Evolutionary conservation across 2,888 invertebrate species (phyloP), one percentile per base, ranked within the genome.

Genomic region (Meteorus cinctellus): DNA sequence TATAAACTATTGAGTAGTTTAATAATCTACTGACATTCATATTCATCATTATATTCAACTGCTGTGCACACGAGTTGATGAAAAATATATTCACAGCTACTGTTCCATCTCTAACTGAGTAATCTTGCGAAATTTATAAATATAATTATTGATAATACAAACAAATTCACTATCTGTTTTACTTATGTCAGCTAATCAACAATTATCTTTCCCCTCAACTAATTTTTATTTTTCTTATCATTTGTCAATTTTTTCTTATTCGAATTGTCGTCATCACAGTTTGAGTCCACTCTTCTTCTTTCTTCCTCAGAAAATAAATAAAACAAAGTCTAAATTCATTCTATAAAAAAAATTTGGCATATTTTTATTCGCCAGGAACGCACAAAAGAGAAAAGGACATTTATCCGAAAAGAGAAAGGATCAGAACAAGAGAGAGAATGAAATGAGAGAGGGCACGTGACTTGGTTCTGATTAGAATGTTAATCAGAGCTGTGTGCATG

Each of bases 401-500:
- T 19, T 10, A 19, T 19, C 19, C n/a, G 10, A 31, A n/a, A 27
- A 63, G 48, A 34, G 14, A 65, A 66, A 34, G 48, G 48, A 51
- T 5, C 16, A 14, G 48, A 66, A 29, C 34, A 41, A 72, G n/a
- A 66, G 73, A 66, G 34, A 65, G 24, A 66, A 31, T 62, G 34
- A 80, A 75, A 60, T 48, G 66, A 60, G 62, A 55, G 8, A 55
- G 79, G 84, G 84, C 88, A 88, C 88, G 88, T 87, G 88, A 85
- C 87, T 85, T 75, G 80, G 77, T 72, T 19, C 82, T 87, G 87
- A 88, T 88, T 87, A 88, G 87, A 88, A 88, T 87, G 87, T 88
- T 88, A 87, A 88, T 88, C 86, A 87, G 84, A 77, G 76, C 29
- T 71, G 68, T 80, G 74, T 81, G 73, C 81, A 78, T 77, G 72